These are phyloP conservation scores for Phyllopteryx taeniolatus DNA, from an alignment of 2,113 vertebrate species.

Conservation along the genomic window DNA sequence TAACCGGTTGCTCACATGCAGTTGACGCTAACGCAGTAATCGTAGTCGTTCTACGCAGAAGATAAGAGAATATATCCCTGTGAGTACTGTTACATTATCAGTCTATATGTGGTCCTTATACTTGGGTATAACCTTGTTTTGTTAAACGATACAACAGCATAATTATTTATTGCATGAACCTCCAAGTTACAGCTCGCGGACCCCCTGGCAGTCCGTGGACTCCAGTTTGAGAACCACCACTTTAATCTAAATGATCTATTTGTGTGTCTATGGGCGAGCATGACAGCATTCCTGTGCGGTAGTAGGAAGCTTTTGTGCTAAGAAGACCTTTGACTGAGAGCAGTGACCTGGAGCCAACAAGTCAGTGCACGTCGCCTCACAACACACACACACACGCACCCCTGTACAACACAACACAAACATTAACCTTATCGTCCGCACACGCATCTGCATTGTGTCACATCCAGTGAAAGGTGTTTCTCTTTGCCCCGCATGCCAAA, in stretches of 20 bases:
- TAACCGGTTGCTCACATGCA: too few relatives aligned
- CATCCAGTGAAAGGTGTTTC: conserved; percentile 15
- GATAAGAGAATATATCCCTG: too few relatives aligned
- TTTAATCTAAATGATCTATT: conserved; percentile 12
- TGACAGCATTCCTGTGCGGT: conserved; percentile 54
- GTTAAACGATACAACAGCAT: too few relatives aligned
- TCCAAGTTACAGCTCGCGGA: too few relatives aligned
- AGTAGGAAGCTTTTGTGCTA: conserved; percentile 55
- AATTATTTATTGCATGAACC: too few relatives aligned
- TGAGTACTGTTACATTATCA: too few relatives aligned
- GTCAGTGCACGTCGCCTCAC: conserved; percentile 60
- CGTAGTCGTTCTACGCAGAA: too few relatives aligned
- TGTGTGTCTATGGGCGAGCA: conserved; percentile 10
- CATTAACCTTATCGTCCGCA: background rate
- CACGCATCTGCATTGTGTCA: conserved; percentile 15
- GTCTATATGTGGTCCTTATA: too few relatives aligned
- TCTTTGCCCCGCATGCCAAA: conserved; percentile 28
- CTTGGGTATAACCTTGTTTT: too few relatives aligned
- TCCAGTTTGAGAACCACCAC: background rate
- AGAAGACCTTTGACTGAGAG: conserved; percentile 55
- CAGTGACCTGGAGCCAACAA: conserved; percentile 58
- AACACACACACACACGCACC: conserved; percentile 23
- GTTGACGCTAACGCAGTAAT: too few relatives aligned
- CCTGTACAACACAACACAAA: background rate
- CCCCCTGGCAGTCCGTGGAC: conserved; percentile 10